These are phyloP conservation scores for Gopherus evgoodei DNA, from an alignment of 2,113 vertebrate genomes.

Conservation along the genomic window DNA sequence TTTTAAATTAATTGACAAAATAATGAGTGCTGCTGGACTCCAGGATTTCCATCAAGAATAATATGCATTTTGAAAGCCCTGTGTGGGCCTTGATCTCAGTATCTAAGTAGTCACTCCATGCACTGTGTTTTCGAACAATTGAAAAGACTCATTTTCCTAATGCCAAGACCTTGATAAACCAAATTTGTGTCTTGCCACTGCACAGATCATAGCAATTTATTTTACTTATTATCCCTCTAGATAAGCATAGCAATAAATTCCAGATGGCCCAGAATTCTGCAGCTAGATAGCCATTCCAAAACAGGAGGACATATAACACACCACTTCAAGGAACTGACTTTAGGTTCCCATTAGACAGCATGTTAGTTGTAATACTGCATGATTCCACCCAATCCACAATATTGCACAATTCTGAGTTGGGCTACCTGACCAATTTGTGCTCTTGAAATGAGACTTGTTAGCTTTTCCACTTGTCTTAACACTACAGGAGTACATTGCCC, in stretches of 20 bases:
- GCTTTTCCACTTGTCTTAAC: neutral
- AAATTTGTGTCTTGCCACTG: neutral
- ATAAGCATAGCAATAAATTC: slow-evolving; percentile 35
- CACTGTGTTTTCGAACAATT: neutral
- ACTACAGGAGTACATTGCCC: neutral
- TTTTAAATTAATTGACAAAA: neutral
- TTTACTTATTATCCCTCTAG: neutral
- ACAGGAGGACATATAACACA: neutral
- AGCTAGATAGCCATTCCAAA: neutral
- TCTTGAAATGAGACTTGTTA: neutral
- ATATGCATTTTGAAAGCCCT: neutral
- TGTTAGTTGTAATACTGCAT: neutral
- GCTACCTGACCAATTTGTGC: neutral
- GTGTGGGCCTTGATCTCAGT: neutral
- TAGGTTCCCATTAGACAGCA: neutral
- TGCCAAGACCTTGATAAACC: slow-evolving; percentile 6
- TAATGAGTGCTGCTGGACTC: neutral
- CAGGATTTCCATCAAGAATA: slow-evolving; percentile 3
- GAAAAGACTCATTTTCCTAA: neutral
- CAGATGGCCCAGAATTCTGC: neutral
- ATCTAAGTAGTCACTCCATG: neutral
- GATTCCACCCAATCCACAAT: neutral
- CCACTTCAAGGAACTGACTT: fast-evolving
- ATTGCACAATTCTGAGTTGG: neutral
- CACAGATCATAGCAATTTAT: neutral